A percentile compares a stretch with the other conserved stretches of the same genome.
Evolutionary conservation across 2,797 vertebrate genomes (phyloP).

Genomic region (Staurois parvus): DNA sequence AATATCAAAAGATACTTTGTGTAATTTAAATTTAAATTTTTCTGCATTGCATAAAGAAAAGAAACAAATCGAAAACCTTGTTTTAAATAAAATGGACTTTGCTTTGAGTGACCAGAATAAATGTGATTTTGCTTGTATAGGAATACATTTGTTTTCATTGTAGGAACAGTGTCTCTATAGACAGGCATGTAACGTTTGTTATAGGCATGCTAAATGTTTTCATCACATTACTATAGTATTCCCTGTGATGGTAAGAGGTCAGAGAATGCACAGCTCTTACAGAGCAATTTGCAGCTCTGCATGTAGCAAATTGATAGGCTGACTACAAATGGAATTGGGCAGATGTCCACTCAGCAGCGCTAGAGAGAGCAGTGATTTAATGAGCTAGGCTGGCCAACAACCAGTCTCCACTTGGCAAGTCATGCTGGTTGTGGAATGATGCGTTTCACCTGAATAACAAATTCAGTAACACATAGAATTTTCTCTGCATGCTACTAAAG

Average conservation of each 20-base stretch:
- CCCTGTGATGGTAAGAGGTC: constrained; percentile 11
- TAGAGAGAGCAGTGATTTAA: constrained; percentile 45
- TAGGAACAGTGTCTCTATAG: not conserved
- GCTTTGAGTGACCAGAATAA: not conserved
- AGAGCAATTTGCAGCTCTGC: constrained; percentile 54
- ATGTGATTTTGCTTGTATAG: too few species aligned
- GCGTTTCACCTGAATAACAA: constrained; percentile 1
- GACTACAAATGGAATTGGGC: constrained; percentile 50
- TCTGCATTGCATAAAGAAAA: not conserved
- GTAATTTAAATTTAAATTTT: not conserved
- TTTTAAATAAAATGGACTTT: not conserved
- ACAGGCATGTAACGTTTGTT: not conserved
- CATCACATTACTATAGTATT: not conserved
- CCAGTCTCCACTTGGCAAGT: constrained; percentile 26
- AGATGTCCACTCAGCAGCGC: constrained; percentile 56
- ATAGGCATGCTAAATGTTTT: constrained; percentile 7
- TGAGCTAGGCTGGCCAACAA: constrained; percentile 31
- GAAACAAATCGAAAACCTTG: not conserved
- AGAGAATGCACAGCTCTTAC: constrained; percentile 13
- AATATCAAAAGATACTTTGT: not conserved
- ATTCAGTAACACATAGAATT: not conserved
- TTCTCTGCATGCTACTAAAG: not conserved
- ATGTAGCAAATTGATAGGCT: constrained; percentile 56
- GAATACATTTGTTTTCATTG: not conserved
- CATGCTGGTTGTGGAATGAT: constrained; percentile 29